Conservation (phyloP, 1,140 invertebrate species). For the Nephotettix cincticeps region DNA sequence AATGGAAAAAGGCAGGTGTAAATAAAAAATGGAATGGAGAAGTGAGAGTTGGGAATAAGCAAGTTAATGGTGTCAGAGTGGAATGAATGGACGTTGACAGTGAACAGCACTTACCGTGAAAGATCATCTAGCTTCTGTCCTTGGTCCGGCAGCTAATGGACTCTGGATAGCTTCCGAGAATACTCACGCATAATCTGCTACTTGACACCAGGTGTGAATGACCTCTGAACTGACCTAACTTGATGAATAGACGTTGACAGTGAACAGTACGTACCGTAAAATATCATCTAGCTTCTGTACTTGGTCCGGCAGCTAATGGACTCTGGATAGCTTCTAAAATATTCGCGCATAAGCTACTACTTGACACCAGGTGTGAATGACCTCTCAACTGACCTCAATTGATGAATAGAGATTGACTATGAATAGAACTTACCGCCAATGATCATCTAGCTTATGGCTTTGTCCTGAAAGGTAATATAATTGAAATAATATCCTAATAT, state of each 20-base stretch:
- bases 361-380: no score
- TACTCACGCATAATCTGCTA: no score
- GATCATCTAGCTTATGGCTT: slow-evolving; percentile 9
- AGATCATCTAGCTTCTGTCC: slow-evolving; percentile 16
- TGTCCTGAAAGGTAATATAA: slow-evolving; percentile 84
- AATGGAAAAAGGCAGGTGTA: no score
- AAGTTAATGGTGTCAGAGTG: not conserved
- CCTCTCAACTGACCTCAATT: no score
- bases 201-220: no score
- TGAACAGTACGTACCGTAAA: slow-evolving; percentile 17
- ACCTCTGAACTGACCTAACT: no score
- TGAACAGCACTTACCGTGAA: slow-evolving; percentile 21
- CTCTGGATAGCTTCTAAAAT: slow-evolving; percentile 66
- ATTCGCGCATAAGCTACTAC: no score
- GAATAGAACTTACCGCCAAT: slow-evolving; percentile 15
- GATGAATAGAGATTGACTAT: not conserved
- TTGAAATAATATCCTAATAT: no score
- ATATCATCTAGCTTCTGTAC: slow-evolving; percentile 11
- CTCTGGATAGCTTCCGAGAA: slow-evolving; percentile 66
- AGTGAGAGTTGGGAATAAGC: not conserved
- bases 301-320: slow-evolving; percentile 82
- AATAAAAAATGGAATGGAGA: no score
- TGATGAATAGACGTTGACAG: not conserved
- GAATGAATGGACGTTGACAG: not conserved
- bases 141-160: slow-evolving; percentile 82